Evolutionary conservation across 2,113 vertebrate genomes (phyloP).

Genomic region (Anarrhichthys ocellatus): DNA sequence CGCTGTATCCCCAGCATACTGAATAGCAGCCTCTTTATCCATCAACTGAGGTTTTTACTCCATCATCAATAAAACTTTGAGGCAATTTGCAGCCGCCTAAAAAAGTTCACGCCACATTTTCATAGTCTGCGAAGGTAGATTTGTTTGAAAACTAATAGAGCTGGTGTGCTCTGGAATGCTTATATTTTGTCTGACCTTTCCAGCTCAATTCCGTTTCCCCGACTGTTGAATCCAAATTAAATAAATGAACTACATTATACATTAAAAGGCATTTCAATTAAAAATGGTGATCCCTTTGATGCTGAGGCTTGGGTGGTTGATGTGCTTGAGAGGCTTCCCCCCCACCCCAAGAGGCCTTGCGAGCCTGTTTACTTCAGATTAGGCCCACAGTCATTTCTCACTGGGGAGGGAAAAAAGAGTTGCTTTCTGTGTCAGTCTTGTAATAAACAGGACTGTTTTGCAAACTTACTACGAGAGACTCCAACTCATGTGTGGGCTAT

Average conservation of each 20-base stretch:
- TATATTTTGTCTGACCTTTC: slow-evolving; percentile 72
- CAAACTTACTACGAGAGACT: slow-evolving; percentile 20
- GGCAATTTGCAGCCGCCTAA: slow-evolving; percentile 62
- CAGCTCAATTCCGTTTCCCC: slow-evolving; percentile 64
- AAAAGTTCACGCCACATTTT: slow-evolving; percentile 59
- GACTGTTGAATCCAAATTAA: slow-evolving; percentile 72
- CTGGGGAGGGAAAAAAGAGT: slow-evolving; percentile 44
- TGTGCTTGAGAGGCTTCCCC: slow-evolving; percentile 52
- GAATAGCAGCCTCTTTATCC: slow-evolving; percentile 67
- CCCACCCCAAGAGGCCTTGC: slow-evolving; percentile 32
- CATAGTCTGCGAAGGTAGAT: slow-evolving; percentile 62
- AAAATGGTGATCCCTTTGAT: slow-evolving; percentile 73
- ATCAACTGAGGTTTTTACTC: slow-evolving; percentile 49
- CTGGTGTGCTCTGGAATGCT: slow-evolving; percentile 47
- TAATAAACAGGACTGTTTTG: slow-evolving; percentile 51
- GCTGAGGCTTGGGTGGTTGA: slow-evolving; percentile 55
- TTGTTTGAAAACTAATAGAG: slow-evolving; percentile 68
- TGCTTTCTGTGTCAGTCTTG: slow-evolving; percentile 39
- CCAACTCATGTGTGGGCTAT: neutral
- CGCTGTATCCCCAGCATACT: slow-evolving; percentile 60
- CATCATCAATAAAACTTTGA: slow-evolving; percentile 72
- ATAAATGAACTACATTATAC: slow-evolving; percentile 76
- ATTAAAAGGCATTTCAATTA: slow-evolving; percentile 74
- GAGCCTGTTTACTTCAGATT: slow-evolving; percentile 71
- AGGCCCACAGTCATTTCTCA: slow-evolving; percentile 63